Percentiles rank a stretch among this genome's conserved stretches.
Evolutionary conservation across 2,888 invertebrate species (phyloP).

Genomic region (Lithophane ornitopus): DNA sequence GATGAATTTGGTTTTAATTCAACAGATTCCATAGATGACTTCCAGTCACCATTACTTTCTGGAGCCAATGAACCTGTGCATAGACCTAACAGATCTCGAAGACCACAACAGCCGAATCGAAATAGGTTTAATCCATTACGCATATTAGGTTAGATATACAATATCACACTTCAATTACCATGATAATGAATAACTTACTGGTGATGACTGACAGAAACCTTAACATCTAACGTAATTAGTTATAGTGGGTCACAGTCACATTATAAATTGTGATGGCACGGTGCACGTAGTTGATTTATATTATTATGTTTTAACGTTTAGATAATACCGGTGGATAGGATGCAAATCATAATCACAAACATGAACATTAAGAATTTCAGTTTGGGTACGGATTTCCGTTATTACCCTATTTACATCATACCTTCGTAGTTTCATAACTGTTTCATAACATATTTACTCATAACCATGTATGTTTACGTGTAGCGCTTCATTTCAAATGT

Average conservation of each 20-base stretch:
- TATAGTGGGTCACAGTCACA: slow-evolving; percentile 76
- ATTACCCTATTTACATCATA: slow-evolving; percentile 40
- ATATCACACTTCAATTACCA: slow-evolving; percentile 73
- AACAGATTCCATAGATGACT: slow-evolving; percentile 79
- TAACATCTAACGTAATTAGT: slow-evolving; percentile 76
- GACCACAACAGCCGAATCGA: slow-evolving; percentile 82
- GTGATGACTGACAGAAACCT: slow-evolving; percentile 75
- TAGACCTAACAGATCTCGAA: slow-evolving; percentile 83
- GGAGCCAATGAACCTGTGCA: slow-evolving; percentile 85
- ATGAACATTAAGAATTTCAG: slow-evolving; percentile 44
- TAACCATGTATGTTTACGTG: slow-evolving; percentile 36
- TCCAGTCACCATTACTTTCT: slow-evolving; percentile 86
- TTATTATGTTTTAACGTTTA: slow-evolving; percentile 55
- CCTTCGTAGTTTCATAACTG: slow-evolving; percentile 53
- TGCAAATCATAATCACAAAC: slow-evolving; percentile 30
- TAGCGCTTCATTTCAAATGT: slow-evolving; percentile 51
- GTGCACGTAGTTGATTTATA: slow-evolving; percentile 83
- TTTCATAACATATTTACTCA: slow-evolving; percentile 49
- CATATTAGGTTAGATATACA: slow-evolving; percentile 83
- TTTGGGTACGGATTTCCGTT: slow-evolving; percentile 41
- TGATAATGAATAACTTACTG: slow-evolving; percentile 71
- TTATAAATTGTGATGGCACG: slow-evolving; percentile 82
- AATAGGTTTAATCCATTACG: slow-evolving; percentile 89
- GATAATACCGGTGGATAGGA: slow-evolving; percentile 23
- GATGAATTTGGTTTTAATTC: slow-evolving; percentile 70